phyloP scores from a whole-genome alignment of 2,888 invertebrate genomes.

The Xylota sylvarum region DNA sequence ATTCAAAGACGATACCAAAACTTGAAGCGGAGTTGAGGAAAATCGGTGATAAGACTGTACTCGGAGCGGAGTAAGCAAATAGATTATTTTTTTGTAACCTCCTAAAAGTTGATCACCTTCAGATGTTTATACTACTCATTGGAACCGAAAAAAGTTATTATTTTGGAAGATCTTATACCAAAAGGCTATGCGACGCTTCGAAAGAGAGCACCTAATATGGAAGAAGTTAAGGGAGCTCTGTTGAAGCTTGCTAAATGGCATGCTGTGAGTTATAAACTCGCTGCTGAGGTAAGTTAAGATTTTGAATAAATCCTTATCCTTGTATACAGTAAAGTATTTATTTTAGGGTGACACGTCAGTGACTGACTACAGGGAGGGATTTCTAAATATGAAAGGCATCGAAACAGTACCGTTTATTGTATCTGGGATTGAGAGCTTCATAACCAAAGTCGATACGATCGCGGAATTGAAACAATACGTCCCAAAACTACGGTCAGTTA shows the following conservation, averaged over 20 bases:
- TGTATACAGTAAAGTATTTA: background rate
- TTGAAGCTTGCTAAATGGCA: constrained; percentile 76
- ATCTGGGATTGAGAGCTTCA: constrained; percentile 75
- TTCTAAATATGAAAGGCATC: constrained; percentile 23
- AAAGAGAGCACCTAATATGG: constrained; percentile 57
- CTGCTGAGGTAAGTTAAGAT: constrained; percentile 59
- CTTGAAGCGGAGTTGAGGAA: constrained; percentile 78
- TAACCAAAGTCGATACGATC: constrained; percentile 65
- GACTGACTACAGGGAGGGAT: constrained; percentile 29
- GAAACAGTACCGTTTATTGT: constrained; percentile 50
- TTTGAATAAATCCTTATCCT: background rate
- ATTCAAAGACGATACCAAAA: constrained; percentile 79
- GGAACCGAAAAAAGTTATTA: constrained; percentile 59
- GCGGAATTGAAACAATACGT: constrained; percentile 73
- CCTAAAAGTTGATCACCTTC: background rate
- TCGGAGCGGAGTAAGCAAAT: constrained; percentile 73
- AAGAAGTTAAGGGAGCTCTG: constrained; percentile 70
- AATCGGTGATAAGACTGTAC: constrained; percentile 78
- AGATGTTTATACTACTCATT: constrained; percentile 66
- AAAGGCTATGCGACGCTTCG: constrained; percentile 59
- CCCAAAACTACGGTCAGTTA: constrained; percentile 77
- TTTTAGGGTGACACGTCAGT: constrained; percentile 60
- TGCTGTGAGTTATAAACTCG: constrained; percentile 74
- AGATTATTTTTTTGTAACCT: background rate
- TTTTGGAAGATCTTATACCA: constrained; percentile 72